A percentile compares a stretch with the other conserved stretches of the same genome.
Evolutionary conservation across 2,113 vertebrate species (phyloP).

Genomic region (Antechinus stuartii): DNA sequence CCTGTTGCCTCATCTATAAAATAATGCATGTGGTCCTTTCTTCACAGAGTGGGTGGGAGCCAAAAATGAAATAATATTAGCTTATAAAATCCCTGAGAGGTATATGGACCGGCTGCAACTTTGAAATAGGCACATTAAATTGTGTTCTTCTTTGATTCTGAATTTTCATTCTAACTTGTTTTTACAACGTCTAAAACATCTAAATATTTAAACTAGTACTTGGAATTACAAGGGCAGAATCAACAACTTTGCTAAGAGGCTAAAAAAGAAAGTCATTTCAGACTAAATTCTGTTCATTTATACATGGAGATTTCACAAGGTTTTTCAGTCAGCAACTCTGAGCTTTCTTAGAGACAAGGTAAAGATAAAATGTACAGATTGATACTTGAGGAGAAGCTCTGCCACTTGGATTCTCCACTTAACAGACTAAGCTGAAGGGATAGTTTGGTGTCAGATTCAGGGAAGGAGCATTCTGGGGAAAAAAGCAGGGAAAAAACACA

Average conservation of each 20-base stretch:
- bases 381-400: neutral
- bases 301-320: accelerated
- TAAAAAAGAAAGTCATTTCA: neutral
- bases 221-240: neutral
- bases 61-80: neutral
- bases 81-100: neutral
- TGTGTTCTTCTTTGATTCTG: accelerated
- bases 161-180: accelerated
- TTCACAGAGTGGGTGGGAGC: neutral
- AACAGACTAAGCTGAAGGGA: neutral
- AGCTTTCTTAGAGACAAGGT: neutral
- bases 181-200: neutral
- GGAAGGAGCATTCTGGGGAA: neutral
- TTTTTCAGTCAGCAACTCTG: neutral
- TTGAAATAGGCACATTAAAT: accelerated
- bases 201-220: accelerated
- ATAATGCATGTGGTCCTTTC: neutral
- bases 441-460: neutral
- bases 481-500: neutral
- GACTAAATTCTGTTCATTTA: accelerated
- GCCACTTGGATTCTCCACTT: neutral
- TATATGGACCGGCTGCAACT: neutral
- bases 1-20: neutral
- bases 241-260: neutral
- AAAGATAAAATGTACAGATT: neutral